These are phyloP conservation scores for Drosophila asahinai DNA, from an alignment of 1,140 invertebrate genomes.

Conservation along the genomic window DNA sequence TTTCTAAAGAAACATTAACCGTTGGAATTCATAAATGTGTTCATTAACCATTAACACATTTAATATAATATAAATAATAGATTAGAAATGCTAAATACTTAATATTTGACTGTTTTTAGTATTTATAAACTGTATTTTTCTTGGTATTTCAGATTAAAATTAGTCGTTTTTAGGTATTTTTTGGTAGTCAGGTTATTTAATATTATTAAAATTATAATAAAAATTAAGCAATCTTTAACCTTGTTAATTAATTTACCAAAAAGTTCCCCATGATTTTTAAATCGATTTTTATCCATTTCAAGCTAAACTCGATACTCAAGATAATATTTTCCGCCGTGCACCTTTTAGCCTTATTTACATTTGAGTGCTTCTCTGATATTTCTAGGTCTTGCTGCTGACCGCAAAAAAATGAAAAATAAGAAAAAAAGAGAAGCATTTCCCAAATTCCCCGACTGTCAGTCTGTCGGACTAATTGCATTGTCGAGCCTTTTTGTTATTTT, in stretches of 20 bases:
- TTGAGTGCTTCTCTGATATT: conserved; percentile 34
- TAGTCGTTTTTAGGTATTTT: neutral
- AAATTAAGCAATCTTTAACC: neutral
- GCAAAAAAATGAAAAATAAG: conserved; percentile 5
- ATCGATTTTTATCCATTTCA: neutral
- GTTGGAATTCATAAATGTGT: too few relatives aligned
- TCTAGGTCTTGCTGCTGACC: conserved; percentile 11
- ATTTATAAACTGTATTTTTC: too few relatives aligned
- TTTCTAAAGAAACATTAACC: too few relatives aligned
- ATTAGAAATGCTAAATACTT: too few relatives aligned
- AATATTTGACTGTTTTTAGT: too few relatives aligned
- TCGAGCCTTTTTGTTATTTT: conserved; percentile 44
- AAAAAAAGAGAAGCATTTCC: conserved; percentile 10
- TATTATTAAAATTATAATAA: neutral
- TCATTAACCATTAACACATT: too few relatives aligned
- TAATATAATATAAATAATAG: too few relatives aligned
- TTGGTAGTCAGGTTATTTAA: fast-evolving
- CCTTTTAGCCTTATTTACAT: conserved; percentile 66
- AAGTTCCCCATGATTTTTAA: too few relatives aligned
- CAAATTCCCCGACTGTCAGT: conserved; percentile 26
- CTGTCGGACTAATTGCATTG: conserved; percentile 66
- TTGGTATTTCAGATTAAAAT: neutral
- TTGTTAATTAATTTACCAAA: neutral
- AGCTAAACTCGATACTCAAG: too few relatives aligned
- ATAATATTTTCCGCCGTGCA: conserved; percentile 17